Evolutionary conservation across 2,797 vertebrate genomes (phyloP), one percentile per base, ranked within the genome.

Genomic region (Brachyalestes nurse): DNA sequence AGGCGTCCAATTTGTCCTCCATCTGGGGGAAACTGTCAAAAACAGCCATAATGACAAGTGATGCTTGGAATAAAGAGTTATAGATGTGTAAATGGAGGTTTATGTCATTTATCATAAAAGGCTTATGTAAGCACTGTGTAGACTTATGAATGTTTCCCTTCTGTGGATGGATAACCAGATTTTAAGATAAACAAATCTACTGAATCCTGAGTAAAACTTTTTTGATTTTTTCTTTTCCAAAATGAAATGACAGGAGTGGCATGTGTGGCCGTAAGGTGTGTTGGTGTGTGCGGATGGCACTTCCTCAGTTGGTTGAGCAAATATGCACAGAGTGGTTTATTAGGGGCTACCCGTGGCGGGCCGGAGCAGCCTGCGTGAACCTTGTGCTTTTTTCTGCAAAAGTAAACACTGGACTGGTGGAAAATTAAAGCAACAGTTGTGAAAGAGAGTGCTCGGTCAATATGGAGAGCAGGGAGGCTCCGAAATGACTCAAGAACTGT

Each of bases 251-350:
- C 53, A 28, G 5, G 21, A 60, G 38, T 12, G 14, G 45, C 6
- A 16, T 61, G 23, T 83, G 60, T 61, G 66, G 53, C 38, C 45
- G 10, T 28, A 80, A 61, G 65, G 66, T 34, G 83, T 81, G 77
- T 75, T 66, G 78, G 57, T 57, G 57, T 57, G 40, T 38, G 34
- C 34, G 42, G 25, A 70, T n/a, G n/a, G 65, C 61, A 60, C 57
- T 72, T 74, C 74, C 71, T 73, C 75, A 84, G 81, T 83, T 83
- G 86, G 71, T 79, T 86, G 85, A 86, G 87, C 67, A 90, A 89
- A 90, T 86, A 86, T 45, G 72, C 58, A 45, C 57, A 62, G 77
- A 49, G 28, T 14, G n/a, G 76, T 85, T 85, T 87, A 86, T 82
- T 86, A 75, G 51, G 12, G 55, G 66, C 67, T 9, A 47, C 75